A percentile compares a stretch with the other conserved stretches of the same genome.
Conservation (phyloP, 2,797 vertebrate genomes). For the Falco novaeseelandiae region DNA sequence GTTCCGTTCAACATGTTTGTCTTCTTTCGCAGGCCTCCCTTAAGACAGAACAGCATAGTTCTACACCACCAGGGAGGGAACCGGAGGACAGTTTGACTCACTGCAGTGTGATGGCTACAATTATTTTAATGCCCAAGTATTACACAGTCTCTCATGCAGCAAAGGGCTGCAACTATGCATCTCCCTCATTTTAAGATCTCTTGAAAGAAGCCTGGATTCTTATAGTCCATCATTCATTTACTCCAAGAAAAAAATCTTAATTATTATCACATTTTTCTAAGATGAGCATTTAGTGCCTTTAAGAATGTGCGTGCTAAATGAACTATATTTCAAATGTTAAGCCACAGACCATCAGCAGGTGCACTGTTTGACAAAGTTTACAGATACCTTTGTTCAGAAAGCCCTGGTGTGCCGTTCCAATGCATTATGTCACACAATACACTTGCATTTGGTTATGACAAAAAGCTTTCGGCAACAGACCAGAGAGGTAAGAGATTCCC, state of each 20-base stretch:
- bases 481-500: neutral
- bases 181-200: neutral
- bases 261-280: neutral
- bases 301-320: accelerated
- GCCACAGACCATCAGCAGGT: neutral
- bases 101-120: neutral
- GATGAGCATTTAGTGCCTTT: neutral
- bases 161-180: neutral
- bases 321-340: neutral
- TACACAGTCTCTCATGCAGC: neutral
- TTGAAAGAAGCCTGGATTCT: neutral
- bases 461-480: neutral
- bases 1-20: neutral
- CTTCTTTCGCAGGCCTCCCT: neutral
- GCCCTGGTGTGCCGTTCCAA: neutral
- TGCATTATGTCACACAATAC: neutral
- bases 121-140: neutral
- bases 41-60: neutral
- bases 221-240: neutral
- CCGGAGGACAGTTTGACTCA: neutral
- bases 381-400: neutral
- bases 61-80: neutral
- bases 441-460: neutral
- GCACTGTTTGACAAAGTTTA: neutral
- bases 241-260: neutral